A percentile compares a stretch with the other conserved stretches of the same genome.
phyloP scores from a whole-genome alignment of 2,113 vertebrate species.

The Caretta caretta region DNA sequence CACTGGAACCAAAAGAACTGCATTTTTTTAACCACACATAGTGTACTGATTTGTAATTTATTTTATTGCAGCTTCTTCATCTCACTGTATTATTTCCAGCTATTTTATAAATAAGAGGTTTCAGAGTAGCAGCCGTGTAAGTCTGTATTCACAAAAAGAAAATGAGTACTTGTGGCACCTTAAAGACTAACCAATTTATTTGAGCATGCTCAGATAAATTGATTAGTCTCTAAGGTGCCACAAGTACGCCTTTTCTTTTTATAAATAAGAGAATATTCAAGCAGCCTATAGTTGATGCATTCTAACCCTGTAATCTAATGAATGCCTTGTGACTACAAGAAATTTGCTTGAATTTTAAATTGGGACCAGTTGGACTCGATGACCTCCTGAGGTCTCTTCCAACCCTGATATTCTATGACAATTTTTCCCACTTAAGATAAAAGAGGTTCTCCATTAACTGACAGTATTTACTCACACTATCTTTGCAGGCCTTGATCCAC shows the following conservation, averaged over 20 bases:
- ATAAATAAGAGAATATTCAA: not conserved
- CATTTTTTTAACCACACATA: not conserved
- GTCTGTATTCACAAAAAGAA: too few species aligned
- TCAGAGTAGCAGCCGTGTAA: too few species aligned
- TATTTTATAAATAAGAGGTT: not conserved
- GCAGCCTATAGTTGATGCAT: not conserved
- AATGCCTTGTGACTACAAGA: not conserved
- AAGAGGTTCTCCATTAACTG: not conserved
- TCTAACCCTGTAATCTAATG: not conserved
- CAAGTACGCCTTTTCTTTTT: too few species aligned
- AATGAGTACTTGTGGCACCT: too few species aligned
- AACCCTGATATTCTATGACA: not conserved
- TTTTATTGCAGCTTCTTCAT: not conserved
- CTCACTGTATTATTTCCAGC: not conserved
- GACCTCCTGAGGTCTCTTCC: too few species aligned
- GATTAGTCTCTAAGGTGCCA: too few species aligned
- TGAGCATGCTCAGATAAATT: too few species aligned
- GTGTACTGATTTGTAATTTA: not conserved
- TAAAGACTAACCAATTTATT: too few species aligned
- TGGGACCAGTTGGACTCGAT: not conserved
- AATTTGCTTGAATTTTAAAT: not conserved
- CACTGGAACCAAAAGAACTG: not conserved
- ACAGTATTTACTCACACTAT: not conserved
- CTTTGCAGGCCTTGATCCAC: not conserved
- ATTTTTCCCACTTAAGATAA: not conserved